phyloP scores from a whole-genome alignment of 2,113 vertebrate species.

The Glaucomys volans region DNA sequence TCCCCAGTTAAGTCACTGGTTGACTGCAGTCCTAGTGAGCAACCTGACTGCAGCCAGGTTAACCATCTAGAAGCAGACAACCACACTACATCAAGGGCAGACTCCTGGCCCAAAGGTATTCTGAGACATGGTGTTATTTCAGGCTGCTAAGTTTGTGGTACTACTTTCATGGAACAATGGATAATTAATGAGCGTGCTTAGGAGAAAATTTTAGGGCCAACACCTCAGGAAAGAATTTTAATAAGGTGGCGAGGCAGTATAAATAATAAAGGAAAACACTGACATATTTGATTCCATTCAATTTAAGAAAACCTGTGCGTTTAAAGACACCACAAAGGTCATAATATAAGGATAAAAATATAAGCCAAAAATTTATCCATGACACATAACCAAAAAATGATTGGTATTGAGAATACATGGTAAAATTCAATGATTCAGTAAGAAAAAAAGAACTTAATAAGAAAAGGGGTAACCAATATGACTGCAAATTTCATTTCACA shows the following conservation, averaged over 20 bases:
- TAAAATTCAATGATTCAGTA: background rate
- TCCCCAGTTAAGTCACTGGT: background rate
- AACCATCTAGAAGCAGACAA: background rate
- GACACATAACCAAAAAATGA: background rate
- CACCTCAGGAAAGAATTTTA: background rate
- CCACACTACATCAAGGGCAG: background rate
- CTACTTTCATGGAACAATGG: background rate
- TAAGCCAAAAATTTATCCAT: slow-evolving; percentile 1
- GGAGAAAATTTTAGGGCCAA: background rate
- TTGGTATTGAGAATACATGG: background rate
- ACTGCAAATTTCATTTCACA: background rate
- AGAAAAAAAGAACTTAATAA: background rate
- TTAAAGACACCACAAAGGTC: background rate
- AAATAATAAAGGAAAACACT: background rate
- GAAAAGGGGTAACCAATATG: background rate
- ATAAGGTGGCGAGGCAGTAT: background rate
- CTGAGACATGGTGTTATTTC: background rate
- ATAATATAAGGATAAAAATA: background rate
- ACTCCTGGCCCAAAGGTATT: background rate
- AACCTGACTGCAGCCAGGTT: background rate
- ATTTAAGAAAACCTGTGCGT: background rate
- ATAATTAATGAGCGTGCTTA: background rate
- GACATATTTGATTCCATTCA: background rate
- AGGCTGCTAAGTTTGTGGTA: background rate
- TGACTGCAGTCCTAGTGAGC: background rate